Evolutionary conservation across 1,140 invertebrate species (phyloP).

Genomic region (Drosophila arizonae): DNA sequence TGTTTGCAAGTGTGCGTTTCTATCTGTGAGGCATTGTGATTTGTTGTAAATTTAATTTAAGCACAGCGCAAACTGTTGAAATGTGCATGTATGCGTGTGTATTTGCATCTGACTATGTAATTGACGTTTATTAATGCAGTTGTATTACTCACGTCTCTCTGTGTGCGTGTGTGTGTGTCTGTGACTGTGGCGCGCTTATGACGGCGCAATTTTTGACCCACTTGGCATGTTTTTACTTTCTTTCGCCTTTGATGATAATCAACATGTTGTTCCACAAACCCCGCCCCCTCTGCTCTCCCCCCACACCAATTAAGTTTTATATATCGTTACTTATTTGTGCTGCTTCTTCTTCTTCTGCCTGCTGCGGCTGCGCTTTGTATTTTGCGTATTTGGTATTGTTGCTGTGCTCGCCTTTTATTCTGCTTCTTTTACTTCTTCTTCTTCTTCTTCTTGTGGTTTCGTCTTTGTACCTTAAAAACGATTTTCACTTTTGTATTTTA

Average conservation of each 20-base stretch:
- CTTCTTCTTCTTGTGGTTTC: not conserved
- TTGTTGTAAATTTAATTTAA: conserved; percentile 47
- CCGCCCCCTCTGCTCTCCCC: not conserved
- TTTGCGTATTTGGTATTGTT: conserved; percentile 35
- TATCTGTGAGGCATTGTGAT: conserved; percentile 1
- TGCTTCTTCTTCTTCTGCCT: conserved; percentile 23
- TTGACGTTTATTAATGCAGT: not conserved
- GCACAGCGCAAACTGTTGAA: conserved; percentile 1
- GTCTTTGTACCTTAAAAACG: not conserved
- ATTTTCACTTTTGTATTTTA: conserved; percentile 66
- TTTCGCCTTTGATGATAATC: conserved; percentile 63
- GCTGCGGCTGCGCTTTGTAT: conserved; percentile 22
- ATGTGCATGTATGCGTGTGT: conserved; percentile 4
- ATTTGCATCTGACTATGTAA: conserved; percentile 24
- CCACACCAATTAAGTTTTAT: conserved; percentile 24
- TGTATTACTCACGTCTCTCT: conserved; percentile 4
- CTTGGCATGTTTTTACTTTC: conserved; percentile 76
- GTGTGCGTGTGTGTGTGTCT: conserved; percentile 7
- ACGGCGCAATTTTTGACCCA: conserved; percentile 70
- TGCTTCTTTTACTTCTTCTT: too few relatives aligned
- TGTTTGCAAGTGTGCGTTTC: not conserved
- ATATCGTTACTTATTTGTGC: conserved; percentile 7
- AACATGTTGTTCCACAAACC: conserved; percentile 16
- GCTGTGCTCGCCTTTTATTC: conserved; percentile 19
- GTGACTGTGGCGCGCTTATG: conserved; percentile 29